A percentile compares a stretch with the other conserved stretches of the same genome.
Conservation (phyloP, 2,797 vertebrate genomes). For the Sparus aurata region DNA sequence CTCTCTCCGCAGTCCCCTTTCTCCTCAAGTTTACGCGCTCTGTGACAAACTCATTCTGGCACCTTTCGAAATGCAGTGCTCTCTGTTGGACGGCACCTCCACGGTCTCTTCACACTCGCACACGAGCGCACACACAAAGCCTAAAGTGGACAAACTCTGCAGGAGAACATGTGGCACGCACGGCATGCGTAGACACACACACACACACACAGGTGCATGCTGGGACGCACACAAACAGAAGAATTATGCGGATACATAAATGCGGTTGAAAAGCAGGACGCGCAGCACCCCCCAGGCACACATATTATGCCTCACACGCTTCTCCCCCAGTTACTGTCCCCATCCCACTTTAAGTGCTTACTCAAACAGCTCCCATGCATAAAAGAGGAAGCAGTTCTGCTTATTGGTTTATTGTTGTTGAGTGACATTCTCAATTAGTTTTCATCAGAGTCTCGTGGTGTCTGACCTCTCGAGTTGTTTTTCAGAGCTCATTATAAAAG, state of each 20-base stretch:
- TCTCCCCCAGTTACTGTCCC: conserved; percentile 41
- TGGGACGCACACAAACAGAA: conserved; percentile 6
- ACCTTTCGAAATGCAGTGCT: conserved; percentile 83
- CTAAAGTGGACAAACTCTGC: conserved; percentile 43
- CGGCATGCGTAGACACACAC: conserved; percentile 16
- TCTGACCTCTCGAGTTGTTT: conserved; percentile 61
- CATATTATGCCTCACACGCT: conserved; percentile 44
- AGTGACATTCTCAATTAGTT: conserved; percentile 71
- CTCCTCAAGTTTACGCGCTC: conserved; percentile 86
- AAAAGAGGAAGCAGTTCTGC: conserved; percentile 44
- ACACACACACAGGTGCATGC: conserved; percentile 44
- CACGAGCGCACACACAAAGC: conserved; percentile 45
- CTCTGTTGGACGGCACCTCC: conserved; percentile 68
- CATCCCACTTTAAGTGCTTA: conserved; percentile 45
- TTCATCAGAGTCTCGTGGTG: conserved; percentile 54
- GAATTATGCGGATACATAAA: conserved; percentile 23
- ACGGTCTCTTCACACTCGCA: conserved; percentile 70
- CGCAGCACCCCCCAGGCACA: conserved; percentile 27
- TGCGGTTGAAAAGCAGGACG: conserved; percentile 35
- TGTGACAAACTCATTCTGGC: conserved; percentile 93
- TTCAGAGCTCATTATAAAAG: conserved; percentile 62
- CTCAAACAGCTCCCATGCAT: conserved; percentile 54
- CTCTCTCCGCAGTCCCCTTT: conserved; percentile 84
- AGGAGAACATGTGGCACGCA: conserved; percentile 36
- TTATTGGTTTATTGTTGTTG: conserved; percentile 66